Evolutionary conservation across 2,113 vertebrate genomes (phyloP).

Genomic region (Albula glossodonta): DNA sequence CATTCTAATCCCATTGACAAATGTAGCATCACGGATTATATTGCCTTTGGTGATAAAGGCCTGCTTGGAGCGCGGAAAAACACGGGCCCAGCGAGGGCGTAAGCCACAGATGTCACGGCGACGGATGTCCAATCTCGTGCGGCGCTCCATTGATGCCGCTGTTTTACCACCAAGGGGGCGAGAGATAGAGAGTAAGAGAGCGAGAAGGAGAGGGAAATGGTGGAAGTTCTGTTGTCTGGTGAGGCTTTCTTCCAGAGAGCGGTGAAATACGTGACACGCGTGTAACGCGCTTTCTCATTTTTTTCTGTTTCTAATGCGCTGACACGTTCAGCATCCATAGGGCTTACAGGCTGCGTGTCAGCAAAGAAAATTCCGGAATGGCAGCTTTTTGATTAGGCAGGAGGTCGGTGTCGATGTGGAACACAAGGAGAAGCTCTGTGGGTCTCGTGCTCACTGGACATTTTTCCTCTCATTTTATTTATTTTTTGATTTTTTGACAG

Average conservation of each 20-base stretch:
- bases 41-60: slow-evolving; percentile 28
- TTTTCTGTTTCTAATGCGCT: background rate
- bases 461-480: background rate
- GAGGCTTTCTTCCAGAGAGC: background rate
- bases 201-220: background rate
- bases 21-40: slow-evolving; percentile 40
- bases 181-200: no score
- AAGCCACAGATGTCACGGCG: no score
- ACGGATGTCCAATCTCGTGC: no score
- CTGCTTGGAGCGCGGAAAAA: slow-evolving; percentile 8
- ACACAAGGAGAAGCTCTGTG: background rate
- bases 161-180: no score
- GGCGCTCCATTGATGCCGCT: no score
- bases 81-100: no score
- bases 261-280: background rate
- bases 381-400: background rate
- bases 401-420: background rate
- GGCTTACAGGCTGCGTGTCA: background rate
- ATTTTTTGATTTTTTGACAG: background rate
- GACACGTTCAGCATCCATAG: background rate
- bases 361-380: background rate
- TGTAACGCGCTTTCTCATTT: background rate
- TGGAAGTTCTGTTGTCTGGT: background rate
- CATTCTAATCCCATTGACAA: slow-evolving; percentile 43
- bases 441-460: no score